phyloP scores from a whole-genome alignment of 1,140 invertebrate species.

The Heliconius congener region DNA sequence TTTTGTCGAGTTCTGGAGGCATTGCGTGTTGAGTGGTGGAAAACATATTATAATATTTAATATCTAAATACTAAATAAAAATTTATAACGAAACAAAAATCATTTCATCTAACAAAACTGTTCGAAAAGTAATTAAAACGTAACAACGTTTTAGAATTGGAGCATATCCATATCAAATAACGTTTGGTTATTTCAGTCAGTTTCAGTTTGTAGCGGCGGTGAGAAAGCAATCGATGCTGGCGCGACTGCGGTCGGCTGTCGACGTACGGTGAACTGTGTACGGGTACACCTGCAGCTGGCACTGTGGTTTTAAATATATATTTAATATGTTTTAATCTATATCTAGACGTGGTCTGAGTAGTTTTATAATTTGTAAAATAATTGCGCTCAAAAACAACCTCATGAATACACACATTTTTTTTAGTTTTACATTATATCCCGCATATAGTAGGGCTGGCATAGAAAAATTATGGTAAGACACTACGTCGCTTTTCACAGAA shows the following conservation, averaged over 20 bases:
- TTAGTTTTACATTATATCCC: no score
- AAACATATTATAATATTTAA: no score
- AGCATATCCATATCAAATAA: not conserved
- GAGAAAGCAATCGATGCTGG: slow-evolving; percentile 11
- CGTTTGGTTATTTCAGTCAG: slow-evolving; percentile 10
- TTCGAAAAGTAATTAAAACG: not conserved
- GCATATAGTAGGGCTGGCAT: no score
- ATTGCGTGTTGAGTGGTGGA: no score
- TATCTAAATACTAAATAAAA: not conserved
- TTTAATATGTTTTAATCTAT: not conserved
- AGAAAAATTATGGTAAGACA: no score
- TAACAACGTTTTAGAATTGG: not conserved
- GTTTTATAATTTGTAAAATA: not conserved
- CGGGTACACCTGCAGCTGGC: not conserved
- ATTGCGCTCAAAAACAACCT: no score
- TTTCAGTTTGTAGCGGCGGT: not conserved
- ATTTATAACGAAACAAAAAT: not conserved
- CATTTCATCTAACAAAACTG: not conserved
- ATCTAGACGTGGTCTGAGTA: not conserved
- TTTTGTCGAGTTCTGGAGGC: no score
- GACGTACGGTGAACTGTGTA: not conserved
- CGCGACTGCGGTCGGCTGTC: slow-evolving; percentile 3
- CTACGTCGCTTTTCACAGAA: no score
- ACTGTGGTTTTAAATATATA: not conserved
- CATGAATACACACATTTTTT: no score